phyloP scores from a whole-genome alignment of 2,888 invertebrate genomes.

The Drosophila maculinotata region DNA sequence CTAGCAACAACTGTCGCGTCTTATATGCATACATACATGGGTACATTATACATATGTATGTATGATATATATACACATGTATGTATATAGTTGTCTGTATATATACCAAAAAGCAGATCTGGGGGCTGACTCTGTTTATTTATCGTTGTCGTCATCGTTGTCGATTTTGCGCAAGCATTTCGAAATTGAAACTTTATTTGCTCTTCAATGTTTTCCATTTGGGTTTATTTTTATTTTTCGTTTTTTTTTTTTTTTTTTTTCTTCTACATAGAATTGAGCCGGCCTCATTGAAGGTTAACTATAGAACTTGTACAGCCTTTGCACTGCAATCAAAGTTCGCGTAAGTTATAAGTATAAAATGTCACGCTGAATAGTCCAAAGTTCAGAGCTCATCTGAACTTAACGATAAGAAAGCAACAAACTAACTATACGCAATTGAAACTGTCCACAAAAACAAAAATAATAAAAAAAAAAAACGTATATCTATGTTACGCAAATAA shows the following conservation, averaged over 20 bases:
- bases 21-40: not conserved
- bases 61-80: not conserved
- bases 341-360: not conserved
- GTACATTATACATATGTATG: not conserved
- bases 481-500: too few relatives aligned
- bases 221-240: not conserved
- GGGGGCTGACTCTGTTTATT: conserved; percentile 19
- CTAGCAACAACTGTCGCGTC: conserved; percentile 24
- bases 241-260: too few relatives aligned
- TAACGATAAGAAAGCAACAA: not conserved
- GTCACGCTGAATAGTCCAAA: not conserved
- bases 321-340: conserved; percentile 6
- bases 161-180: conserved; percentile 21
- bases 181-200: conserved; percentile 28
- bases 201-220: conserved; percentile 3
- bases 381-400: not conserved
- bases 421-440: not conserved
- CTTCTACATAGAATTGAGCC: conserved; percentile 4
- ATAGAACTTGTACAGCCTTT: not conserved
- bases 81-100: conserved; percentile 1
- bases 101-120: not conserved
- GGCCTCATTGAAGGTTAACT: conserved; percentile 2
- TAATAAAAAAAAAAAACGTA: not conserved
- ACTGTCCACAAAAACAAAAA: not conserved
- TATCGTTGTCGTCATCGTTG: conserved; percentile 8